Base-by-base conservation (phyloP, 2,888 invertebrate genomes). In the Hypena proboscidalis region DNA sequence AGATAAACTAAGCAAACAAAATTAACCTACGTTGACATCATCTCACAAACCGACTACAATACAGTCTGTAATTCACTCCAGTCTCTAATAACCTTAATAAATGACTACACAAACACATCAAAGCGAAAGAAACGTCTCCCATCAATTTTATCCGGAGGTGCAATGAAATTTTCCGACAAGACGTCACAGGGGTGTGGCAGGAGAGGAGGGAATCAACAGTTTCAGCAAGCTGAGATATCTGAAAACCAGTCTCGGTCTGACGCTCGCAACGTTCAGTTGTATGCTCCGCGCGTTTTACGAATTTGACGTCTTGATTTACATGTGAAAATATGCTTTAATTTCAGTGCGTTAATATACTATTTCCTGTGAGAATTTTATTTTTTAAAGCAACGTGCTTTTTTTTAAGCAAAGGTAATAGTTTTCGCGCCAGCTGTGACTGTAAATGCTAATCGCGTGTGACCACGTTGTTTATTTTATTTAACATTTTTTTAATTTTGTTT, bases 151-250 rank as follows among this genome's bases (percentile, higher is more conserved):
- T 52, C 38, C 38, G 37, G 29, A 54, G 63, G 52, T 70, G 72
- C 67, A 68, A 53, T 68, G 62, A 74, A 71, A 75, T 67, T 73
- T 74, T 67, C 72, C 67, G 47, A 58, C 62, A 57, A 65, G 68
- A 61, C 56, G 59, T 51, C 51, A 51, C 40, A 48, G 58, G 58
- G 53, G 35, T 17, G 14, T 6, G 56, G 11, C 29, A 33, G 32
- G 45, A 4, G 26, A 40, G 20, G 37, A 13, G 36, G 55, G 48
- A 62, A 67, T 63, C 65, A 66, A 69, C 65, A 65, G 60, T 72
- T 74, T 71, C 72, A 63, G 56, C 38, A 71, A 57, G 52, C 53
- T 58, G 58, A 27, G 57, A 53, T 46, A 58, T 38, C 36, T 29
- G 53, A 37, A 34, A 56, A 47, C 54, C 64, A 74, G 74, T 74